Percentiles rank a stretch among this genome's conserved stretches.
Evolutionary conservation across 2,888 invertebrate species (phyloP).

Genomic region (Agriopis leucophaearia): DNA sequence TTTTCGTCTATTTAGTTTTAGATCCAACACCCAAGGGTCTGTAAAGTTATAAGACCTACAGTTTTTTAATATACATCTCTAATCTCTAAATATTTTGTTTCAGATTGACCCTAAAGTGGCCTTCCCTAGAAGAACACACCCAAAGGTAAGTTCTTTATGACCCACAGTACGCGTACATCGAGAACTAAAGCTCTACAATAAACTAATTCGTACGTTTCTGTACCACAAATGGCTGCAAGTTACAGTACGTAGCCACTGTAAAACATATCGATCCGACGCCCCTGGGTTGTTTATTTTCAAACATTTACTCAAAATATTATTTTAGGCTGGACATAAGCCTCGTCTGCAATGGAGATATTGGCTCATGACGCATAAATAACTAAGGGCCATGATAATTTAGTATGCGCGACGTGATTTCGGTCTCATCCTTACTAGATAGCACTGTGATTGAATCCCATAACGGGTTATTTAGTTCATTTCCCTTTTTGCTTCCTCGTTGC

Average conservation of each 20-base stretch:
- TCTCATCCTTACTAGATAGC: conserved; percentile 69
- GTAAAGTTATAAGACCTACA: too few relatives aligned
- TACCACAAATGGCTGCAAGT: conserved; percentile 66
- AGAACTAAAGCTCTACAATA: conserved; percentile 73
- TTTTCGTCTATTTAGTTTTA: too few relatives aligned
- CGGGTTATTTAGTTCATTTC: conserved; percentile 72
- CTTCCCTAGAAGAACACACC: conserved; percentile 99
- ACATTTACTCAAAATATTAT: conserved; percentile 85
- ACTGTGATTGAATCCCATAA: conserved; percentile 78
- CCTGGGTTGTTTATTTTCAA: conserved; percentile 79
- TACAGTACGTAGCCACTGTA: conserved; percentile 72
- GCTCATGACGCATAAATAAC: conserved; percentile 84
- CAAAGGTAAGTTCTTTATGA: conserved; percentile 92
- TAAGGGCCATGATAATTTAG: conserved; percentile 81
- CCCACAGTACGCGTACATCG: conserved; percentile 65
- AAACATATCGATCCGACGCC: conserved; percentile 66
- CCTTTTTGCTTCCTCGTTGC: conserved; percentile 53
- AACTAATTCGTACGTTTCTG: conserved; percentile 71
- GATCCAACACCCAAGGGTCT: too few relatives aligned
- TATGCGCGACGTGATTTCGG: conserved; percentile 79
- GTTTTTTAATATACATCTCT: neutral
- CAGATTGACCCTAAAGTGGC: conserved; percentile 99
- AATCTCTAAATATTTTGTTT: conserved; percentile 59
- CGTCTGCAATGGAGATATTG: conserved; percentile 82
- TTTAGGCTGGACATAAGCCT: conserved; percentile 84